Base-by-base conservation (phyloP, 2,888 invertebrate genomes). In the Eristalis intricaria region DNA sequence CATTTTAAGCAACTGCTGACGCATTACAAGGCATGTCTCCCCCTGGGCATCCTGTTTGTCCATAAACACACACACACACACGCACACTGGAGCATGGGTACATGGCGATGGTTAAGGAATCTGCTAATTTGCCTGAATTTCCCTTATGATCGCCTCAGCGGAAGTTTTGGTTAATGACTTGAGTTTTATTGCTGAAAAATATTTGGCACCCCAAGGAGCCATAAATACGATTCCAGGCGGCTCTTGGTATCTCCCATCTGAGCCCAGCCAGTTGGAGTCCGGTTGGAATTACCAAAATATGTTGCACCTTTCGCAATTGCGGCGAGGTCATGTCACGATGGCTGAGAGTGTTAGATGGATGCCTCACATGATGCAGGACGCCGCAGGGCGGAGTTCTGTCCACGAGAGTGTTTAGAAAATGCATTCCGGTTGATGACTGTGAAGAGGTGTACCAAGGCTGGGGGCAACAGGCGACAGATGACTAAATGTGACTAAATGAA, bases 221-320 rank as follows among this genome's bases (percentile, higher is more conserved):
- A 19, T 50, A 19, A 50, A 43, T n/a, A 19, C 19, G 50, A 50
- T 50, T 19, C 19, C 50, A 8, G 50, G 50, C 50, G 50, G 50
- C 19, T 63, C 22, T 58, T 58, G 19, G 29, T 32, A 2, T 26
- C 29, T 15, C 7, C 10, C 15, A 32, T 23, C 26, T 8, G 15
- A 19, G 15, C 13, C 19, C 7, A n/a, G 7, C 10, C 13, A 10
- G n/a, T 10, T 4, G 19, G 29, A 32, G 15, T 11, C 32, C 19
- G 19, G 32, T 19, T 19, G 63, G 26, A n/a, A 32, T 32, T 29
- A 32, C 23, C 29, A 22, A 73, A 73, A 63, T 63, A 73, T 73
- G 61, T 73, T 63, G 22, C 73, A 50, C 73, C 73, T 73, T 73
- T 73, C 73, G 8, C 63, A 73, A 40, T 50, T 19, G 63, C 43